Base-by-base conservation (phyloP, 2,113 vertebrate species). In the Cariama cristata region DNA sequence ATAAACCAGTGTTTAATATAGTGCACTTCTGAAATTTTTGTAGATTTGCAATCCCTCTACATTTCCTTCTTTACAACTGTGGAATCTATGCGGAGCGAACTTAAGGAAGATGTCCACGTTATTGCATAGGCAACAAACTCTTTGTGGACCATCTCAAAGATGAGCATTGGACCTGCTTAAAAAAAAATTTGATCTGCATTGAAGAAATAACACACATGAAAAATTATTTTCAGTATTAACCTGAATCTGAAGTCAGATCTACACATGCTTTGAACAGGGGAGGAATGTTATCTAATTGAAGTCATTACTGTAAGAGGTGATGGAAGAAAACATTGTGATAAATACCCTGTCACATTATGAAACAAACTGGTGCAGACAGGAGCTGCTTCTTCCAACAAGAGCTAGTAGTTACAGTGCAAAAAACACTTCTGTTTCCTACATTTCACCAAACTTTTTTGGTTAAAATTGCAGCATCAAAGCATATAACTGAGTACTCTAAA, bases 201-300 rank as follows among this genome's bases (percentile, higher is more conserved):
- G 4, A 82, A 53, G 30, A 6, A 38, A 9, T 42, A 87, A 55
- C 2, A 79, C 44, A n/a, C 11, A 22, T 10, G 7, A 76, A 80
- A 22, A 42, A 11, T 69, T 47, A 19, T 56, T 55, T 79, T 85
- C n/a, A 69, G 8, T 33, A 47, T 77, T 84, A 83, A 81, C 11
- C 12, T 40, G 40, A 82, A 90, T 38, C 53, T 68, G 4, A 94
- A 59, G 20, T 69, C 6, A 90, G 62, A 44, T 18, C 21, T 50
- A 76, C 12, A 80, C 8, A 45, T 11, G 18, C 42, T 56, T 0
- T 55, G 18, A 63, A 49, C 53, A 72, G 7, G 1, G 0, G 72
- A 75, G 17, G 27, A 93, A 79, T 2, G 2, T 38, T 3, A 53
- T 19, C 40, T 53, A 73, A 44, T 3, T 38, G 19, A 86, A 67